Percentiles rank a stretch among this genome's conserved stretches.
phyloP scores from a whole-genome alignment of 1,140 invertebrate species.

The Bathynomus jamesi region DNA sequence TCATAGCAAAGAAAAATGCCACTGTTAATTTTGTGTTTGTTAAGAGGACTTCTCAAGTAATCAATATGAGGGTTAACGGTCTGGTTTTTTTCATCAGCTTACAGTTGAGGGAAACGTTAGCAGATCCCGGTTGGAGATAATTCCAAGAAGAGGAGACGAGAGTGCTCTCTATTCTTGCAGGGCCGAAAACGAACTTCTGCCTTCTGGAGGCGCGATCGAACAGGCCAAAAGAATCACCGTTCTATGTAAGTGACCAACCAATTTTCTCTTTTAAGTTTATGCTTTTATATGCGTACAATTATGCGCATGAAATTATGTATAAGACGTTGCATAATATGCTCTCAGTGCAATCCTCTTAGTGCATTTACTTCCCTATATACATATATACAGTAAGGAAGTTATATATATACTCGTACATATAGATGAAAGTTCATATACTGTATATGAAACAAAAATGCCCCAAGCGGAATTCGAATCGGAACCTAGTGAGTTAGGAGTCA shows the following conservation, averaged over 20 bases:
- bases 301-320: not conserved
- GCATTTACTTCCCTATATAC: not conserved
- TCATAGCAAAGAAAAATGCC: no score
- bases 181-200: not conserved
- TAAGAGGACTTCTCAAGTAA: no score
- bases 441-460: no score
- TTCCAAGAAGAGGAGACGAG: not conserved
- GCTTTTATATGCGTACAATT: not conserved
- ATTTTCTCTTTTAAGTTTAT: no score
- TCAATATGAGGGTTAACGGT: no score
- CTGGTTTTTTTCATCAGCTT: not conserved
- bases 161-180: not conserved
- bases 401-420: not conserved
- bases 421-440: constrained; percentile 28
- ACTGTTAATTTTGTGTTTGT: no score
- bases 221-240: not conserved
- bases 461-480: no score
- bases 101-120: not conserved
- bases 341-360: not conserved
- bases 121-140: not conserved
- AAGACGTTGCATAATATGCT: not conserved
- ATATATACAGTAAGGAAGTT: not conserved
- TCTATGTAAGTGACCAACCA: not conserved
- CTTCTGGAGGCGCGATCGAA: not conserved
- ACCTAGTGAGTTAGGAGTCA: no score